Evolutionary conservation across 1,140 invertebrate species (phyloP).

Genomic region (Temnothorax nylanderi): DNA sequence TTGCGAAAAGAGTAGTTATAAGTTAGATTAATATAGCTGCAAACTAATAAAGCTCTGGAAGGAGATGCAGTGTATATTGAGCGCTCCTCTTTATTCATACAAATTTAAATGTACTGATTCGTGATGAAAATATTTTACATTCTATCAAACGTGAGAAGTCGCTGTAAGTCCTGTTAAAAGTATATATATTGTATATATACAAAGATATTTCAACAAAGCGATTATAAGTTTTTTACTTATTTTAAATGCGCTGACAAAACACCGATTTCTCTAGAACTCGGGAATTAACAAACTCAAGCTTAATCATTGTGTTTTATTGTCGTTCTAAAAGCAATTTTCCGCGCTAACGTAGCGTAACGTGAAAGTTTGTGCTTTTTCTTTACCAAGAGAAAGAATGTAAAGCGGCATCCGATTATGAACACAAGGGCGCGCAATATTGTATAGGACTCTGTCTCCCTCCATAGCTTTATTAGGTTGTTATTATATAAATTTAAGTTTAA

Average conservation of each 20-base stretch:
- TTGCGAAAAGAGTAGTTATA: background rate
- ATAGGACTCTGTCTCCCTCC: background rate
- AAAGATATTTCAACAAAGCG: background rate
- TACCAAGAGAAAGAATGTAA: conserved; percentile 28
- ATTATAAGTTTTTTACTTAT: background rate
- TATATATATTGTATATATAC: too few species aligned
- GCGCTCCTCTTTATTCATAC: background rate
- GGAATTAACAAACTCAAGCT: background rate
- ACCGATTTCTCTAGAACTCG: background rate
- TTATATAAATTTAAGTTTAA: conserved; percentile 15
- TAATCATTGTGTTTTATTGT: conserved; percentile 16
- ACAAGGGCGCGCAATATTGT: background rate
- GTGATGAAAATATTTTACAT: background rate
- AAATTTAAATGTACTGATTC: background rate
- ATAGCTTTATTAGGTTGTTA: conserved; percentile 12
- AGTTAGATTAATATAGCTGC: conserved; percentile 2
- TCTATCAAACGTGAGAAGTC: background rate
- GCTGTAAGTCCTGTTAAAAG: background rate
- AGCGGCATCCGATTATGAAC: conserved; percentile 22
- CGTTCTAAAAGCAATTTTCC: conserved; percentile 29
- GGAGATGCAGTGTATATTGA: background rate
- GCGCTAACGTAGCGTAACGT: conserved; percentile 15
- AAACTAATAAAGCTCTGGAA: background rate
- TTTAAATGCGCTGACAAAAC: background rate
- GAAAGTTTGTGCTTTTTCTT: conserved; percentile 22